These are phyloP conservation scores for Sitta carolinensis DNA, from an alignment of 2,797 vertebrate genomes.

Conservation along the genomic window DNA sequence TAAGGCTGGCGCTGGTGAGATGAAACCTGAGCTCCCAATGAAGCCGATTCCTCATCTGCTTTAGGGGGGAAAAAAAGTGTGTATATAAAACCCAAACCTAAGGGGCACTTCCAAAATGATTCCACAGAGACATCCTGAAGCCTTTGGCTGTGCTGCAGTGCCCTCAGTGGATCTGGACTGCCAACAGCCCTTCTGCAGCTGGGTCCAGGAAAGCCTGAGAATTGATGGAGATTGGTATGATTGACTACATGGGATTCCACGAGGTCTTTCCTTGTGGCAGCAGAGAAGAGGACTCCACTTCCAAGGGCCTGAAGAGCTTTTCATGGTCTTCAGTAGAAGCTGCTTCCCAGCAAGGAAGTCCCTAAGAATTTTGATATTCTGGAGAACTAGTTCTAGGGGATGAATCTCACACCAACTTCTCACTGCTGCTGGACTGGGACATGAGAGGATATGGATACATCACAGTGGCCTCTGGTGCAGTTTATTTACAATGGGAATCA, in stretches of 20 bases:
- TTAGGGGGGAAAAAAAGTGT: background rate
- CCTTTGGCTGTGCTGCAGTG: background rate
- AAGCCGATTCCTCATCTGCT: background rate
- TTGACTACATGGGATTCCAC: background rate
- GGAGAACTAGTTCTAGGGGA: conserved; percentile 63
- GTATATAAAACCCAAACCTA: background rate
- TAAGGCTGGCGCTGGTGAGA: background rate
- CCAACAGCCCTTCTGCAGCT: background rate
- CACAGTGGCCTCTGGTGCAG: conserved; percentile 79
- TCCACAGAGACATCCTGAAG: background rate
- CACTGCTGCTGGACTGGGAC: conserved; percentile 50
- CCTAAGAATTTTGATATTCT: background rate
- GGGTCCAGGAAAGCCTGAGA: conserved; percentile 26
- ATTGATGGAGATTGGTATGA: background rate
- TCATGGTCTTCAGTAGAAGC: conserved; percentile 18
- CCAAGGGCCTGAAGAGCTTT: conserved; percentile 9
- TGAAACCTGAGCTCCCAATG: background rate
- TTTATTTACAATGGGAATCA: conserved; percentile 78
- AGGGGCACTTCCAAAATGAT: background rate
- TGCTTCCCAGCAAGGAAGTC: conserved; percentile 46
- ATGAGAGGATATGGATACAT: conserved; percentile 73
- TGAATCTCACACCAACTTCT: conserved; percentile 60
- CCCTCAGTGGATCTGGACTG: background rate
- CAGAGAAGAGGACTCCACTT: background rate
- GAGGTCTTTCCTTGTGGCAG: conserved; percentile 8